A percentile compares a stretch with the other conserved stretches of the same genome.
These are phyloP conservation scores for Brachypteracias leptosomus DNA, from an alignment of 2,113 vertebrate genomes.

Conservation along the genomic window DNA sequence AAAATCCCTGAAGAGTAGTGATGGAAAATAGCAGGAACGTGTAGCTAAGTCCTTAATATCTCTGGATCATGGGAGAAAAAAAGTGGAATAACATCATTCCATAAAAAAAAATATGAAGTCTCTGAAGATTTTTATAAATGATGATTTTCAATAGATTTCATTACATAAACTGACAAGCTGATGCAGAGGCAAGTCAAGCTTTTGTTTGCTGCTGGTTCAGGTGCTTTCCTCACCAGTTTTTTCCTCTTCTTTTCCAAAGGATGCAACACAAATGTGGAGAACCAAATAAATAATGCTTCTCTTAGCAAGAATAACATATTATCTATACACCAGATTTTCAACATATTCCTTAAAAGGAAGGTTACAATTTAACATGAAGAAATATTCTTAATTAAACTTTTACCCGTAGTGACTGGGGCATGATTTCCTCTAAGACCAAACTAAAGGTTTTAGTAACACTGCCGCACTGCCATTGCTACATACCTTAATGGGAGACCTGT, in stretches of 20 bases:
- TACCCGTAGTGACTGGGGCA: not conserved
- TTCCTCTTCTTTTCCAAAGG: not conserved
- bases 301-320: not conserved
- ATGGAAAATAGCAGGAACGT: not conserved
- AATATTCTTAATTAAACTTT: not conserved
- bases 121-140: not conserved
- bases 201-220: not conserved
- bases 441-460: not conserved
- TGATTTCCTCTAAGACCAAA: not conserved
- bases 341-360: not conserved
- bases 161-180: not conserved
- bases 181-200: not conserved
- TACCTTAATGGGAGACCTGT: not conserved
- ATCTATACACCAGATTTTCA: not conserved
- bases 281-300: not conserved
- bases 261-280: not conserved
- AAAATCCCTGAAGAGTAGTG: rapidly evolving
- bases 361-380: not conserved
- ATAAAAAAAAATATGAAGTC: not conserved
- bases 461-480: not conserved
- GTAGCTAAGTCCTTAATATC: not conserved
- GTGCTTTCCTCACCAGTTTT: not conserved
- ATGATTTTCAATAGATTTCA: not conserved
- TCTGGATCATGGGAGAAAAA: not conserved
- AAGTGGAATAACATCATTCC: not conserved